Percentiles rank a stretch among this genome's conserved stretches.
Conservation (phyloP, 2,888 invertebrate species). For the Thalpophila matura region DNA sequence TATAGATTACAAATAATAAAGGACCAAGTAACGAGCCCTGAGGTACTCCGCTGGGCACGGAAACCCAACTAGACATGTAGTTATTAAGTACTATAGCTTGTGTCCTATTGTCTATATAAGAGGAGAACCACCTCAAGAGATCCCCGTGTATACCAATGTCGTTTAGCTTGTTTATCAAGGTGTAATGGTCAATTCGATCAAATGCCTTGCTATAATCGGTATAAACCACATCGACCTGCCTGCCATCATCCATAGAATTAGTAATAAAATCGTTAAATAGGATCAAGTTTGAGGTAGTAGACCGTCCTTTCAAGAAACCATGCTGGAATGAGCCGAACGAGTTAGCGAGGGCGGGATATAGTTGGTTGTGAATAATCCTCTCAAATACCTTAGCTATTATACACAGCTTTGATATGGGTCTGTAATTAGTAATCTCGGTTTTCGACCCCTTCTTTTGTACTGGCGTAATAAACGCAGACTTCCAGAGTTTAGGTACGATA, state of each 20-base stretch:
- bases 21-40: too few relatives aligned
- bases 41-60: too few relatives aligned
- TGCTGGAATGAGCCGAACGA: background rate
- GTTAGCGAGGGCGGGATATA: background rate
- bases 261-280: constrained; percentile 11
- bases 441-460: background rate
- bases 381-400: background rate
- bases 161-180: background rate
- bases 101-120: background rate
- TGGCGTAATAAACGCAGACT: background rate
- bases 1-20: too few relatives aligned
- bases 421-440: background rate
- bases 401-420: background rate
- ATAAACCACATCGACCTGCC: constrained; percentile 16
- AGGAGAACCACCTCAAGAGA: background rate
- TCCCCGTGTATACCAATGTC: background rate
- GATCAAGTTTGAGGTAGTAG: constrained; percentile 10
- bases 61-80: too few relatives aligned
- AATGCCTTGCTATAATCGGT: constrained; percentile 24
- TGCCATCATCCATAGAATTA: background rate
- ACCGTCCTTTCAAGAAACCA: constrained; percentile 8
- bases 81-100: too few relatives aligned
- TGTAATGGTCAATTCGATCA: constrained; percentile 14
- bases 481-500: too few relatives aligned
- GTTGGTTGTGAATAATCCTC: background rate